Evolutionary conservation across 1,140 invertebrate genomes (phyloP).

Genomic region (Plectrocnemia conspersa): DNA sequence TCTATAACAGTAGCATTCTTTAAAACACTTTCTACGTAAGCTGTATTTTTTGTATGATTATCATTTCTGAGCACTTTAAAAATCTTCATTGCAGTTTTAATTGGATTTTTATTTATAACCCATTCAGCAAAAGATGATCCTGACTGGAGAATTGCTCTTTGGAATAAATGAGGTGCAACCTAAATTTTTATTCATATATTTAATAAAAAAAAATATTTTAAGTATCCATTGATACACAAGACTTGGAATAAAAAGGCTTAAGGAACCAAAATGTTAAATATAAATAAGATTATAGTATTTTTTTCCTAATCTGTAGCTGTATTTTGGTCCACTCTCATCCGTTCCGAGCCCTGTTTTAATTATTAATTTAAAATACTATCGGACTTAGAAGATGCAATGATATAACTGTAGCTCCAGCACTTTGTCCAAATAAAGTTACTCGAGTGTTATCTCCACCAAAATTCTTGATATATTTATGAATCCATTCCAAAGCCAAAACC

Average conservation of each 20-base stretch:
- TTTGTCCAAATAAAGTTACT: constrained; percentile 33
- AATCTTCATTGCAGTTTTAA: neutral
- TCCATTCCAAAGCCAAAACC: constrained; percentile 30
- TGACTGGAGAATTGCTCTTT: constrained; percentile 27
- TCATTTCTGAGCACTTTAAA: neutral
- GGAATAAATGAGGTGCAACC: constrained; percentile 21
- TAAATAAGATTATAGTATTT: neutral
- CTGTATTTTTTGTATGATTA: constrained; percentile 9
- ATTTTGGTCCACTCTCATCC: neutral
- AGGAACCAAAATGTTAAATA: neutral
- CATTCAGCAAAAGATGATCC: constrained; percentile 18
- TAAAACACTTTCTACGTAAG: constrained; percentile 21
- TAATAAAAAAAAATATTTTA: neutral
- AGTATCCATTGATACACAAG: neutral
- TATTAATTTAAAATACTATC: constrained; percentile 11
- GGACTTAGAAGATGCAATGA: constrained; percentile 40
- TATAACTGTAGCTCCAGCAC: constrained; percentile 32
- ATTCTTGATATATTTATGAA: constrained; percentile 29
- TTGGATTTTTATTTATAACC: constrained; percentile 21
- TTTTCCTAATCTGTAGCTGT: neutral
- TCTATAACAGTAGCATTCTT: constrained; percentile 23
- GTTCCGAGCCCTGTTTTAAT: neutral
- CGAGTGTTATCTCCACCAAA: constrained; percentile 32
- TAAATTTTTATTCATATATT: neutral
- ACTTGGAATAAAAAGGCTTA: neutral